A percentile compares a stretch with the other conserved stretches of the same genome.
Evolutionary conservation across 2,888 invertebrate genomes (phyloP).

Genomic region (Cremastinae sp.): DNA sequence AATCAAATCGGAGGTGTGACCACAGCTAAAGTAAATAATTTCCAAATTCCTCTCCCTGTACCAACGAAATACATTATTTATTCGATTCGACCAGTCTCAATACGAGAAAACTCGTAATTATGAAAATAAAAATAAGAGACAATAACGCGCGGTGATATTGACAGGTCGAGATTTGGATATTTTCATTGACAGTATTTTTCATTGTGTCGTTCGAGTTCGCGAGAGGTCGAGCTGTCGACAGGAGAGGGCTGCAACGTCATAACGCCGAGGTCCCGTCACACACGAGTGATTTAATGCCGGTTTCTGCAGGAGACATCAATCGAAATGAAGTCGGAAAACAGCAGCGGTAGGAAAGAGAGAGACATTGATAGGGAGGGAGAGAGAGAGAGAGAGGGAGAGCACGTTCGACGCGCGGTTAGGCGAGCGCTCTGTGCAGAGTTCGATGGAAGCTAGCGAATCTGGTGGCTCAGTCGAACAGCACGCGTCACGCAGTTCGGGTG

Average conservation of each 20-base stretch:
- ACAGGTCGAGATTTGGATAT: no score
- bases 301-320: slow-evolving; percentile 36
- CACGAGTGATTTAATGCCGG: slow-evolving; percentile 35
- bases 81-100: no score
- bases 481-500: slow-evolving; percentile 73
- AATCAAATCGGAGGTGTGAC: no score
- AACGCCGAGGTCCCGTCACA: slow-evolving; percentile 41
- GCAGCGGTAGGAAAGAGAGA: slow-evolving; percentile 17
- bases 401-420: slow-evolving; percentile 64
- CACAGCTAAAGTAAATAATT: no score
- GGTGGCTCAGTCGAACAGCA: slow-evolving; percentile 74
- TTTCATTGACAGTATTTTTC: background rate
- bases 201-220: slow-evolving; percentile 4
- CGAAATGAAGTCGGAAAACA: slow-evolving; percentile 38
- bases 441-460: slow-evolving; percentile 66
- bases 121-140: no score
- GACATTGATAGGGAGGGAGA: slow-evolving; percentile 1
- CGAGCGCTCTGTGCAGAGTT: slow-evolving; percentile 62
- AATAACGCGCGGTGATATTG: no score
- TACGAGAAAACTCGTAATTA: no score
- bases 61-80: no score
- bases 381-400: slow-evolving; percentile 56
- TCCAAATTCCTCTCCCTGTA: no score
- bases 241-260: slow-evolving; percentile 23
- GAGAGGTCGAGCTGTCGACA: slow-evolving; percentile 20